A percentile compares a stretch with the other conserved stretches of the same genome.
These are phyloP conservation scores for Cheilosia pagana DNA, from an alignment of 2,888 invertebrate species.

Conservation along the genomic window DNA sequence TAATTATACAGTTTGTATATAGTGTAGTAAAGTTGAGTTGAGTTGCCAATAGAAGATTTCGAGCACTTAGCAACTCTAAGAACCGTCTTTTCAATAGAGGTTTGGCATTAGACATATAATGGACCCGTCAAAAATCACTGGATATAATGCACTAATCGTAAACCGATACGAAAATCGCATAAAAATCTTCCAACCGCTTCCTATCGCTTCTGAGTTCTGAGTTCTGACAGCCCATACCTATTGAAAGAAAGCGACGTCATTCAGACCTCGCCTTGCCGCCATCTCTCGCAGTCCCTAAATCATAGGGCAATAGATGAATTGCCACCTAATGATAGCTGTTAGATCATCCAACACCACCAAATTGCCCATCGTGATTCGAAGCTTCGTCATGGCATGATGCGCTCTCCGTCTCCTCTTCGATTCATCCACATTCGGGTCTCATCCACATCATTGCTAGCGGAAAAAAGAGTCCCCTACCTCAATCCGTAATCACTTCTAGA, in stretches of 20 bases:
- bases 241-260: too few relatives aligned
- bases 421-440: constrained; percentile 10
- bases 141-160: too few relatives aligned
- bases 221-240: neutral
- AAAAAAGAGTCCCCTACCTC: constrained; percentile 19
- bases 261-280: neutral
- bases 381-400: constrained; percentile 43
- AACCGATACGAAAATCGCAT: too few relatives aligned
- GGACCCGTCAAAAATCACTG: too few relatives aligned
- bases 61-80: too few relatives aligned
- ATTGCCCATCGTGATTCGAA: constrained; percentile 66
- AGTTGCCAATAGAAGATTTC: too few relatives aligned
- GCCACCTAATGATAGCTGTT: constrained; percentile 67
- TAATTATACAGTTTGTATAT: too few relatives aligned
- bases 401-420: constrained; percentile 1
- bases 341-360: constrained; percentile 64
- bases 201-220: neutral
- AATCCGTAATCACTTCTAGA: constrained; percentile 61
- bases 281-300: constrained; percentile 7
- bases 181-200: too few relatives aligned
- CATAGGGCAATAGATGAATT: constrained; percentile 60
- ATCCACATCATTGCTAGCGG: neutral
- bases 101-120: too few relatives aligned
- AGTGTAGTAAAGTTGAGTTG: too few relatives aligned
- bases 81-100: too few relatives aligned